Evolutionary conservation across 1,140 invertebrate species (phyloP).

Genomic region (Anoplolepis gracilipes): DNA sequence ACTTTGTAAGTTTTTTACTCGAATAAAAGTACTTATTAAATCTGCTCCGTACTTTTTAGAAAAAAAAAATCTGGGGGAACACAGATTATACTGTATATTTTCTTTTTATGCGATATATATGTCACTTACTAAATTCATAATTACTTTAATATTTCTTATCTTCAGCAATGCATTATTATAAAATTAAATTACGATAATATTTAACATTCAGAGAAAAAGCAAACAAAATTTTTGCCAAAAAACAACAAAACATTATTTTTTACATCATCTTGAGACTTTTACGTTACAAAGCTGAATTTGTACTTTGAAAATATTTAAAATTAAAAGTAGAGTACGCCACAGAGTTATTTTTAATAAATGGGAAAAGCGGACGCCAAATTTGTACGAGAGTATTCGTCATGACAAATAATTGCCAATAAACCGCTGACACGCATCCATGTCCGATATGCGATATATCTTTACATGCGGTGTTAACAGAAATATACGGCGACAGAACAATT

Average conservation of each 20-base stretch:
- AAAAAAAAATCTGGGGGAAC: no score
- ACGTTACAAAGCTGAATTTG: background rate
- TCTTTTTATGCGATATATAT: background rate
- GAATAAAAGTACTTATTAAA: background rate
- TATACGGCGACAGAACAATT: slow-evolving; percentile 36
- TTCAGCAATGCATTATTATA: background rate
- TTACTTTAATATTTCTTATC: background rate
- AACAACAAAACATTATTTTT: background rate
- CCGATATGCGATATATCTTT: background rate
- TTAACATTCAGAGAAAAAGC: background rate
- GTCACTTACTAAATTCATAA: background rate
- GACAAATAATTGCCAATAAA: slow-evolving; percentile 6
- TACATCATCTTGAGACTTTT: background rate
- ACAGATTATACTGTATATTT: background rate
- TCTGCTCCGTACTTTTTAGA: background rate
- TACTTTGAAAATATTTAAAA: background rate
- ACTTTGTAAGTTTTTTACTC: background rate
- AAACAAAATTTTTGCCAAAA: background rate
- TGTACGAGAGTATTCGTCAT: background rate
- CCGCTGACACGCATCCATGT: background rate
- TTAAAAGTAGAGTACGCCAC: background rate
- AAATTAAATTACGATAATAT: background rate
- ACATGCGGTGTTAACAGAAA: slow-evolving; percentile 9
- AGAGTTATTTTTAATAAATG: background rate
- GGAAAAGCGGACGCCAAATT: background rate